Evolutionary conservation across 2,797 vertebrate species (phyloP), one percentile per base, ranked within the genome.

Genomic region (Tapera naevia): DNA sequence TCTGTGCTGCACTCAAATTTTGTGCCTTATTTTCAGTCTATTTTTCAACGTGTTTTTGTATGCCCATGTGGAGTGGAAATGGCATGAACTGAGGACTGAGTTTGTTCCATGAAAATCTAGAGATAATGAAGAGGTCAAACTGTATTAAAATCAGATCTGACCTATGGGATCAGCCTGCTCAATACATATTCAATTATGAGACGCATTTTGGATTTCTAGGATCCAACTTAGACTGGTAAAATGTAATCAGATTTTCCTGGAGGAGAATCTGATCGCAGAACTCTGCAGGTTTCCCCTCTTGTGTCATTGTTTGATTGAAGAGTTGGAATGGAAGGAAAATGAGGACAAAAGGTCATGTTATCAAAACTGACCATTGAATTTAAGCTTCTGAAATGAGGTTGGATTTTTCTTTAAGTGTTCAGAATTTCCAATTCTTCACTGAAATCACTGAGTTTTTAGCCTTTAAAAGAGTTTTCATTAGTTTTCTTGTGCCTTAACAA

Each of bases 341-440:
- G 37, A 50, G 35, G 80, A 83, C 80, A 74, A 93, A 89, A 82
- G 35, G 72, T 71, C 50, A 39, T 1, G 1, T 80, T 94, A 94
- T 91, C 84, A 89, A 83, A 93, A 88, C 0, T 60, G 53, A 51
- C 28, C 22, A 14, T 13, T 89, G 81, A 93, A 72, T 80, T 73
- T 73, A 60, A 32, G 41, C 27, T 89, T 83, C 60, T 93, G 65
- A 92, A 96, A 93, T 74, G 93, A 24, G 14, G 27, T 41, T 43
- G 37, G n/a, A 80, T 89, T 91, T 93, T 43, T n/a, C 54, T 91
- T 65, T 56, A 11, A 87, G 11, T 62, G 39, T 46, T 62, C 46
- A 89, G 46, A 79, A 43, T 76, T 95, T 91, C 75, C 37, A 61
- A 3, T 41, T 74, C 41, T 85, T 88, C 70, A 35, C 58, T 72